phyloP scores from a whole-genome alignment of 2,797 vertebrate species.

The Pipistrellus nathusii region DNA sequence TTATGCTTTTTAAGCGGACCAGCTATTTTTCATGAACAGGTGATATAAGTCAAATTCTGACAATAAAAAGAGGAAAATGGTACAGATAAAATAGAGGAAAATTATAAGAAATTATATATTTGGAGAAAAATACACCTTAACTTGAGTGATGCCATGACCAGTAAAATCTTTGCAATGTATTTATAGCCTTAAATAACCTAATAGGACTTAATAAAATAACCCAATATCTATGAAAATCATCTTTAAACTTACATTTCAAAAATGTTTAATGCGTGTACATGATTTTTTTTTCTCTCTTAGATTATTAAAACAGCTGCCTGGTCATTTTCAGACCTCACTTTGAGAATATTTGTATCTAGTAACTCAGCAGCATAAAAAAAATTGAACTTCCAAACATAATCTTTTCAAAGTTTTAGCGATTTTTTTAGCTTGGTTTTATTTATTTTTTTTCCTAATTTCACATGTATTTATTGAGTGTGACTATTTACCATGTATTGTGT shows the following conservation, averaged over 20 bases:
- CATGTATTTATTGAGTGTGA: background rate
- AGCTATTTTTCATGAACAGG: background rate
- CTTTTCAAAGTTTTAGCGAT: background rate
- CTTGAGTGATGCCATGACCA: background rate
- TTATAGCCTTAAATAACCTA: background rate
- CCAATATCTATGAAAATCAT: background rate
- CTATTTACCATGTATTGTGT: background rate
- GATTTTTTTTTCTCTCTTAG: background rate
- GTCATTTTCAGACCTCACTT: background rate
- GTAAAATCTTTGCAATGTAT: background rate
- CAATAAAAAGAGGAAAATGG: background rate
- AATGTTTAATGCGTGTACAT: background rate
- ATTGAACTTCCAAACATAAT: background rate
- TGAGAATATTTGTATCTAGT: background rate
- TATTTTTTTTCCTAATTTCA: conserved; percentile 1
- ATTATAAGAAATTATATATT: conserved; percentile 9
- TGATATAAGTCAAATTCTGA: conserved; percentile 32
- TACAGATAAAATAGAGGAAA: background rate
- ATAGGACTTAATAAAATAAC: background rate
- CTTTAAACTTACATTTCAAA: background rate
- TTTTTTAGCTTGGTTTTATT: background rate
- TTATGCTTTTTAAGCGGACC: background rate
- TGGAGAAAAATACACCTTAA: background rate
- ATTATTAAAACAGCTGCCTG: background rate
- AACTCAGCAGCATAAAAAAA: conserved; percentile 12